Conservation (phyloP, 2,888 invertebrate genomes). For the Andrena marginata region DNA sequence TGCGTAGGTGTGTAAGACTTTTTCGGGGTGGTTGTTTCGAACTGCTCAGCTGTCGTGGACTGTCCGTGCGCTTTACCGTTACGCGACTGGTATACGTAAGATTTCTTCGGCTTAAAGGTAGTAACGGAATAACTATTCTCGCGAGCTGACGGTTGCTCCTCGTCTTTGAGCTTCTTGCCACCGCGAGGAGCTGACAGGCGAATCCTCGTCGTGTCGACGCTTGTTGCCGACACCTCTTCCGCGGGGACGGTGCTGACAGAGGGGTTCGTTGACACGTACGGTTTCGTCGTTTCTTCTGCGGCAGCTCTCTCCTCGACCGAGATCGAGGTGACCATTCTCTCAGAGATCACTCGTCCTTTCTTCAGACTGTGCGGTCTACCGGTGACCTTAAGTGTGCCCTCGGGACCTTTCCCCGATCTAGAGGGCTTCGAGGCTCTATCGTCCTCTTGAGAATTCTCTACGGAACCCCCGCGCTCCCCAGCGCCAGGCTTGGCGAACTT, state of each 20-base stretch:
- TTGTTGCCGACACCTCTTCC: slow-evolving; percentile 51
- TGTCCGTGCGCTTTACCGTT: slow-evolving; percentile 27
- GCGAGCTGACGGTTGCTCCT: slow-evolving; percentile 7
- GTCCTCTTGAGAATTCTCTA: slow-evolving; percentile 29
- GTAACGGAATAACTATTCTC: slow-evolving; percentile 26
- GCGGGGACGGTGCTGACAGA: slow-evolving; percentile 1
- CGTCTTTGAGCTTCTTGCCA: slow-evolving; percentile 40
- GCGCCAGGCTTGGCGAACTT: slow-evolving; percentile 39
- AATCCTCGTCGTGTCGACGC: slow-evolving; percentile 34
- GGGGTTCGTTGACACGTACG: slow-evolving; percentile 17
- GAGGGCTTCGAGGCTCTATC: slow-evolving; percentile 45
- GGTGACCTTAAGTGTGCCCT: slow-evolving; percentile 20
- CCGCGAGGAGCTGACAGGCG: background rate
- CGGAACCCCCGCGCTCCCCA: slow-evolving; percentile 12
- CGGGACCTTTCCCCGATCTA: slow-evolving; percentile 35
- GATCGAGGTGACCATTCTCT: slow-evolving; percentile 61
- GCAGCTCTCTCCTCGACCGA: slow-evolving; percentile 44
- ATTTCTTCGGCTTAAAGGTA: slow-evolving; percentile 51
- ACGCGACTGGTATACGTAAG: slow-evolving; percentile 2
- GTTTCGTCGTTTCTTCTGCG: slow-evolving; percentile 41
- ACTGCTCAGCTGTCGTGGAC: slow-evolving; percentile 8
- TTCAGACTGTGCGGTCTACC: slow-evolving; percentile 30
- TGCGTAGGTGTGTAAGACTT: slow-evolving; percentile 21
- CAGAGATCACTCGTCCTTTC: slow-evolving; percentile 58
- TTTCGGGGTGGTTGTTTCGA: slow-evolving; percentile 17